Evolutionary conservation across 2,113 vertebrate species (phyloP).

Genomic region (Furnarius figulus): DNA sequence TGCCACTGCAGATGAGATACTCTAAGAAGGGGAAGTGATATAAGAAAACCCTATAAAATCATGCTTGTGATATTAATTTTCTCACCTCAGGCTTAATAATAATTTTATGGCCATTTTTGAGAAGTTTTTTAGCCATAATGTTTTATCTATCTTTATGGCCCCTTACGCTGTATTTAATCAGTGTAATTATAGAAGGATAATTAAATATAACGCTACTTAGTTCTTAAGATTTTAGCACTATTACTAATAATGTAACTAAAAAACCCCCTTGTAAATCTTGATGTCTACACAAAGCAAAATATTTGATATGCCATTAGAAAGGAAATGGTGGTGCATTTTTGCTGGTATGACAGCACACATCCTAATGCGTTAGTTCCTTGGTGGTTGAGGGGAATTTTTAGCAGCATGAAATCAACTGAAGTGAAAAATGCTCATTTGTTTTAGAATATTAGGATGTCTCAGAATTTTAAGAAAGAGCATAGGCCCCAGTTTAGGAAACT

Average conservation of each 20-base stretch:
- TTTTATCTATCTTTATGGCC: constrained; percentile 82
- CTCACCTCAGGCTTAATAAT: constrained; percentile 84
- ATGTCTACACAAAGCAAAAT: constrained; percentile 54
- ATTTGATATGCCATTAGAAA: constrained; percentile 38
- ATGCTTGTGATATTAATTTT: constrained; percentile 80
- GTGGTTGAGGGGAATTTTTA: background rate
- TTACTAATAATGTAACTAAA: constrained; percentile 67
- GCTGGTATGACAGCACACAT: background rate
- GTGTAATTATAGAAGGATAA: constrained; percentile 81
- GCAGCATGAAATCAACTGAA: background rate
- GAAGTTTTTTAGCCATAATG: constrained; percentile 79
- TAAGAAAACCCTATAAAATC: constrained; percentile 75
- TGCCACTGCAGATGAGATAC: constrained; percentile 53
- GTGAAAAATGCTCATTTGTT: background rate
- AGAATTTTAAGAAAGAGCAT: background rate
- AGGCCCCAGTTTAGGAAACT: background rate
- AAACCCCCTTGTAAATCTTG: constrained; percentile 37
- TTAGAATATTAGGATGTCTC: background rate
- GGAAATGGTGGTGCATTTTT: background rate
- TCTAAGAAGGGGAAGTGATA: constrained; percentile 45
- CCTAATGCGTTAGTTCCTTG: constrained; percentile 24
- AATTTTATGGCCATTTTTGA: constrained; percentile 81
- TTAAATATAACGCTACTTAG: constrained; percentile 79
- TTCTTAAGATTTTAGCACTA: constrained; percentile 76
- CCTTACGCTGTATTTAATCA: constrained; percentile 82